Evolutionary conservation across 2,797 vertebrate species (phyloP).

Genomic region (Cuculus canorus): DNA sequence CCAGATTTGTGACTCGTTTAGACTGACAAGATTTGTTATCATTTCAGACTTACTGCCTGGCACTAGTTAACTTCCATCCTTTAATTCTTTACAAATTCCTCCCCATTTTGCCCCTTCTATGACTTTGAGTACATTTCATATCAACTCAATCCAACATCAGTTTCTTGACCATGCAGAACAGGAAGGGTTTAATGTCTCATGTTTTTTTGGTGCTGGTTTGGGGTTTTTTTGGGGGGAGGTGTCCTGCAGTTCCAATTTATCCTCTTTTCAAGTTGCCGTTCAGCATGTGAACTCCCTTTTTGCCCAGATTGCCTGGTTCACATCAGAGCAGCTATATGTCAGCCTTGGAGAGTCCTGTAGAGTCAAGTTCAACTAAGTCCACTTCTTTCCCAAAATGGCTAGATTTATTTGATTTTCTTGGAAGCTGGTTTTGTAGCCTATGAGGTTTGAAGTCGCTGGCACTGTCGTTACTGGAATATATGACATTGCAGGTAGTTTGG

Average conservation of each 20-base stretch:
- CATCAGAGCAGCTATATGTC: not conserved
- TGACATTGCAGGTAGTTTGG: not conserved
- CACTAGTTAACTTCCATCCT: not conserved
- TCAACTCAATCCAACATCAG: not conserved
- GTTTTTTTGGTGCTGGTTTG: not conserved
- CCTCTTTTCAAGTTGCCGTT: not conserved
- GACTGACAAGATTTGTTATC: not conserved
- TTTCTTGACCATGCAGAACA: not conserved
- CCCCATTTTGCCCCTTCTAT: not conserved
- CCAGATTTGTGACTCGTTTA: not conserved
- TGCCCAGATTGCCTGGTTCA: not conserved
- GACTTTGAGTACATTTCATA: not conserved
- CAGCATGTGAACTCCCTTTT: not conserved
- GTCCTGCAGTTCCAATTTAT: not conserved
- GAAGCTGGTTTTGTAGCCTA: not conserved
- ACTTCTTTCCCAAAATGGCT: not conserved
- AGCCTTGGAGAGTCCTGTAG: not conserved
- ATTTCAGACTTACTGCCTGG: not conserved
- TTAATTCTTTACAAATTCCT: not conserved
- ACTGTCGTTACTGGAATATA: not conserved
- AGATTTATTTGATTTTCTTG: not conserved
- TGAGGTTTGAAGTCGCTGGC: not conserved
- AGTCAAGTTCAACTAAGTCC: not conserved
- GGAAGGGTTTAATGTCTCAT: not conserved
- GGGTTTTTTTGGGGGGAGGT: not conserved